Evolutionary conservation across 1,140 invertebrate genomes (phyloP).

Genomic region (Drosophila varians): DNA sequence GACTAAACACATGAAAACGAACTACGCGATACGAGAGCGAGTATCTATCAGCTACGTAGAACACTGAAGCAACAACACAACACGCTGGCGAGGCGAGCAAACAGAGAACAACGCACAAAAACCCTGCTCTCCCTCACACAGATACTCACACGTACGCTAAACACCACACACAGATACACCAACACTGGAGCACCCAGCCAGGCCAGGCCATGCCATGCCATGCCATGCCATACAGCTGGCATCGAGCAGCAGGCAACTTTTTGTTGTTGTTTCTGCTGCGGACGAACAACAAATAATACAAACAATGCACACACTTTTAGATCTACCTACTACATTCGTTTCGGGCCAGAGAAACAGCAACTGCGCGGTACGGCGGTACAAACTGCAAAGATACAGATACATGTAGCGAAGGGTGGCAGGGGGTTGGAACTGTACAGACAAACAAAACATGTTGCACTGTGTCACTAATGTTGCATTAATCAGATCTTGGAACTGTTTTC

Average conservation of each 20-base stretch:
- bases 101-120: conserved; percentile 72
- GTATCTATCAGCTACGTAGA: conserved; percentile 77
- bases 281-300: conserved; percentile 78
- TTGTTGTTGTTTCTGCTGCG: conserved; percentile 60
- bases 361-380: conserved; percentile 60
- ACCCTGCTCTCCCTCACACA: conserved; percentile 40
- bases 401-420: conserved; percentile 4
- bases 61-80: conserved; percentile 54
- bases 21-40: conserved; percentile 15
- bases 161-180: conserved; percentile 3
- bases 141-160: neutral
- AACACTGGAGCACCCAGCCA: conserved; percentile 2
- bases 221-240: conserved; percentile 9
- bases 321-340: conserved; percentile 3
- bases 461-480: neutral
- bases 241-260: conserved; percentile 60
- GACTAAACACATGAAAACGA: conserved; percentile 64
- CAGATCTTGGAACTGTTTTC: no score
- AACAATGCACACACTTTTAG: conserved; percentile 59
- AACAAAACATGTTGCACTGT: conserved; percentile 57
- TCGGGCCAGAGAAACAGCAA: conserved; percentile 64
- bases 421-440: conserved; percentile 15
- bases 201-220: no score
- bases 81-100: conserved; percentile 46
- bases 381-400: conserved; percentile 70